Percentiles rank a stretch among this genome's conserved stretches.
Conservation (phyloP, 2,113 vertebrate genomes). For the Labrus mixtus region DNA sequence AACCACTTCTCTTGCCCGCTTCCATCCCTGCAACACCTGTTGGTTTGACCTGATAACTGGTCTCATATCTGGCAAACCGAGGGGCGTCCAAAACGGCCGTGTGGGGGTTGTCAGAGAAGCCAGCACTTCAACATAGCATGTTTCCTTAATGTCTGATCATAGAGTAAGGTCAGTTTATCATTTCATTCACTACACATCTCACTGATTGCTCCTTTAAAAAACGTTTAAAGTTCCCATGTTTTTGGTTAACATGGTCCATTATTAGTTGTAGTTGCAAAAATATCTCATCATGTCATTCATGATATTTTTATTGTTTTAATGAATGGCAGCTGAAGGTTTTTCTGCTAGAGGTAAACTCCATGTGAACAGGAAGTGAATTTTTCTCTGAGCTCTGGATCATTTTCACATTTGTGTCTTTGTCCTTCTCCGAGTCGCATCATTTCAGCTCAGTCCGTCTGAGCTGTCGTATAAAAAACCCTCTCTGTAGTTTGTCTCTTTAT, state of each 20-base stretch:
- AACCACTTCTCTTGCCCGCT: too few relatives aligned
- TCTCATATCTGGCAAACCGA: too few relatives aligned
- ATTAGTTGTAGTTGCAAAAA: not conserved
- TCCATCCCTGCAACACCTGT: too few relatives aligned
- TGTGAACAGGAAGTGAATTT: constrained; percentile 26
- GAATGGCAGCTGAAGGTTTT: not conserved
- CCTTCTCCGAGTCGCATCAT: constrained; percentile 17
- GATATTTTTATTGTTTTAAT: not conserved
- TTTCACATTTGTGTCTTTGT: constrained; percentile 18
- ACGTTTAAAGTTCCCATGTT: not conserved
- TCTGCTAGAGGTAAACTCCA: not conserved
- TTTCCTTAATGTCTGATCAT: too few relatives aligned
- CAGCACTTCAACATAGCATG: too few relatives aligned
- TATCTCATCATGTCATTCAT: not conserved
- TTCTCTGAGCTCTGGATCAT: constrained; percentile 8
- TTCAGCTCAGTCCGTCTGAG: constrained; percentile 23
- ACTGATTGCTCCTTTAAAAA: too few relatives aligned
- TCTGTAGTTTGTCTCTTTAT: constrained; percentile 24
- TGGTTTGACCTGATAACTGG: too few relatives aligned
- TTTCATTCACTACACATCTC: too few relatives aligned
- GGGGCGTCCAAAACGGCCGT: too few relatives aligned
- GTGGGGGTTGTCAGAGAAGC: too few relatives aligned
- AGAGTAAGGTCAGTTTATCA: too few relatives aligned
- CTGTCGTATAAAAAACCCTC: constrained; percentile 45
- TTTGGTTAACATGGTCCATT: not conserved